Percentiles rank a stretch among this genome's conserved stretches.
Evolutionary conservation across 2,797 vertebrate species (phyloP).

Genomic region (Scolopax rusticola): DNA sequence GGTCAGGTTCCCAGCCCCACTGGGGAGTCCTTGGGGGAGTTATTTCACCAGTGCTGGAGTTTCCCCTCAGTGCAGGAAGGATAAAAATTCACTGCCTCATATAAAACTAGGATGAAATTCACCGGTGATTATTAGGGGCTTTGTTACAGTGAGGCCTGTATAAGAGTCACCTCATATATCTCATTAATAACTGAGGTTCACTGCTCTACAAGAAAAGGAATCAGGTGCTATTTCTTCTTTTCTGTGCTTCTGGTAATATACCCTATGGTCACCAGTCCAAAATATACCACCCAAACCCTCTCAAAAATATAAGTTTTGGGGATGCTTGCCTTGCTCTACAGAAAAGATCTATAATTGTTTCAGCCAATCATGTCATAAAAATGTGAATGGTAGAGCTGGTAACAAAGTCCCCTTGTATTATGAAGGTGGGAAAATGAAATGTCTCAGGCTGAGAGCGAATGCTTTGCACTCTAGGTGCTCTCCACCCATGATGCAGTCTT

Average conservation of each 20-base stretch:
- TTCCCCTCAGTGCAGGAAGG: neutral
- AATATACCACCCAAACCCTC: neutral
- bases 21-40: neutral
- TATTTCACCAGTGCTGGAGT: neutral
- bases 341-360: neutral
- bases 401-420: neutral
- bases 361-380: neutral
- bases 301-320: neutral
- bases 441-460: neutral
- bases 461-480: neutral
- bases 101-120: conserved; percentile 3
- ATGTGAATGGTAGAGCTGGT: neutral
- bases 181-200: conserved; percentile 3
- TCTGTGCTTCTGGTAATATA: neutral
- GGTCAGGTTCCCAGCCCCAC: neutral
- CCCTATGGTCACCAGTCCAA: neutral
- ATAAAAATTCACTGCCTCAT: neutral
- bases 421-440: neutral
- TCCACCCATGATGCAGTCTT: neutral
- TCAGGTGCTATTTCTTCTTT: conserved; percentile 31
- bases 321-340: neutral
- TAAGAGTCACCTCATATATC: neutral
- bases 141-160: neutral
- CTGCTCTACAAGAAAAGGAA: neutral
- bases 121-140: neutral